phyloP scores from a whole-genome alignment of 30 jellyfish, hydroid and myxozoan genomes.

The Hydractinia echinata region DNA sequence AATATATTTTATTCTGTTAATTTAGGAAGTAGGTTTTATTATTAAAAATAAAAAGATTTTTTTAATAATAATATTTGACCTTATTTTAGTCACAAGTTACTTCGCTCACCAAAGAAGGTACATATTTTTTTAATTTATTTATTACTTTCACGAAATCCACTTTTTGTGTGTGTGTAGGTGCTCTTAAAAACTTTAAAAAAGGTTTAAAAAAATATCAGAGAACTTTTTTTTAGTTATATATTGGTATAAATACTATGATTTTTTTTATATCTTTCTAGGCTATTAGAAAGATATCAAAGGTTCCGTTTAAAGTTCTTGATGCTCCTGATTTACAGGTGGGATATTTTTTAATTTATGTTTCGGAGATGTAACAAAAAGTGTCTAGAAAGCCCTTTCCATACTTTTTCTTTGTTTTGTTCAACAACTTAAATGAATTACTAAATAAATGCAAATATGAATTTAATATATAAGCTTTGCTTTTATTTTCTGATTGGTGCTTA shows the following conservation, averaged over 20 bases:
- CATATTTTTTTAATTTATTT: background rate
- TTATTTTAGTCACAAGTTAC: slow-evolving; percentile 64
- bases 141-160: background rate
- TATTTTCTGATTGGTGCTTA: too few species aligned
- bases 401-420: too few species aligned
- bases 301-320: slow-evolving; percentile 88
- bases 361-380: background rate
- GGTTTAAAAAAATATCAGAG: too few species aligned
- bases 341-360: background rate
- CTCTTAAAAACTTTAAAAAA: too few species aligned
- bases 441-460: too few species aligned
- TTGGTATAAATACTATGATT: too few species aligned
- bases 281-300: slow-evolving; percentile 82
- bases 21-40: background rate
- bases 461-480: too few species aligned
- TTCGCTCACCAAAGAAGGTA: slow-evolving; percentile 86
- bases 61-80: background rate
- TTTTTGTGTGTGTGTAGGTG: too few species aligned
- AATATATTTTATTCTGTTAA: background rate
- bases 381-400: too few species aligned
- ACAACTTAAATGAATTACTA: too few species aligned
- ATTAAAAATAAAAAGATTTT: background rate
- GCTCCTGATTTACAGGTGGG: slow-evolving; percentile 95
- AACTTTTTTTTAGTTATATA: too few species aligned
- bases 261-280: slow-evolving; percentile 30